Evolutionary conservation across 2,797 vertebrate genomes (phyloP).

Genomic region (Columba guinea): DNA sequence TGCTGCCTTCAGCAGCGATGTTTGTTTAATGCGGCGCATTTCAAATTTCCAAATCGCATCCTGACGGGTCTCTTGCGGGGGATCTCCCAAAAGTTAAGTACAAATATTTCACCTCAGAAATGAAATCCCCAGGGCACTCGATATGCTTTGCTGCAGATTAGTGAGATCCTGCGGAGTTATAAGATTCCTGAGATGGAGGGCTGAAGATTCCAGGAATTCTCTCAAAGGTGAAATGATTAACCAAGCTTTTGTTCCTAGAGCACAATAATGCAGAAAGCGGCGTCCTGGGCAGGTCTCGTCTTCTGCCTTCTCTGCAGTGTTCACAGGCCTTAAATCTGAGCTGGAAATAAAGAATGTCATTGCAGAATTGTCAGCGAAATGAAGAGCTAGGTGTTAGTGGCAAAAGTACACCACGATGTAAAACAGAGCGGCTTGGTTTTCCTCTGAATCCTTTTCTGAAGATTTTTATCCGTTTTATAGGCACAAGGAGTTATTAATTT

Average conservation of each 20-base stretch:
- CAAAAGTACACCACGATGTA: not conserved
- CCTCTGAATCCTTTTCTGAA: not conserved
- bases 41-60: not conserved
- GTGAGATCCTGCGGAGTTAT: constrained; percentile 36
- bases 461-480: not conserved
- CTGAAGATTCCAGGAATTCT: constrained; percentile 73
- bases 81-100: not conserved
- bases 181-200: constrained; percentile 55
- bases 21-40: not conserved
- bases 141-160: constrained; percentile 13
- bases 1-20: not conserved
- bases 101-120: constrained; percentile 23
- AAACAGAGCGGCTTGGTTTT: not conserved
- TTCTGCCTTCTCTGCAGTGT: not conserved
- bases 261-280: not conserved
- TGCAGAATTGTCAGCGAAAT: not conserved
- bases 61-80: not conserved
- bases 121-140: constrained; percentile 19
- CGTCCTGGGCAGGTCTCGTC: not conserved
- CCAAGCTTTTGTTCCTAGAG: constrained; percentile 28
- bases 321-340: not conserved
- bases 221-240: constrained; percentile 68
- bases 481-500: not conserved
- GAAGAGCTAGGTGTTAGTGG: not conserved
- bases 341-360: not conserved